Evolutionary conservation across 2,888 invertebrate genomes (phyloP).

Genomic region (Hirudinaria manillensis): DNA sequence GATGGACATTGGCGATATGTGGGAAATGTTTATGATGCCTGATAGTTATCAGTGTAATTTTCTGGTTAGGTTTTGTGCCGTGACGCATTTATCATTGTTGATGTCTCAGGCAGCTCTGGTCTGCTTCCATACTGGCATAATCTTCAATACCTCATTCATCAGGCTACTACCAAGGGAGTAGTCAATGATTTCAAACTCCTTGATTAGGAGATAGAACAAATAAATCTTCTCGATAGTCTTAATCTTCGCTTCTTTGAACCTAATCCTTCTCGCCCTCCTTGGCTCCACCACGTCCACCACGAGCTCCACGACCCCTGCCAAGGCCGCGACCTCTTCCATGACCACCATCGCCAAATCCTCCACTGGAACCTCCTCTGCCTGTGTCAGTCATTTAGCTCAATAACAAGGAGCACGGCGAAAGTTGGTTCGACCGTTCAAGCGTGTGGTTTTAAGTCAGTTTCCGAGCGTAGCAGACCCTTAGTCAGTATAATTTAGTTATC

Average conservation of each 20-base stretch:
- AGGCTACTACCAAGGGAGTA: constrained; percentile 85
- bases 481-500: too few relatives aligned
- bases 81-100: too few relatives aligned
- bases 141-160: constrained; percentile 97
- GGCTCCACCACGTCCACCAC: constrained; percentile 58
- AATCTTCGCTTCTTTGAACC: constrained; percentile 89
- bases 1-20: too few relatives aligned
- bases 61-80: too few relatives aligned
- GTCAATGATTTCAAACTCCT: constrained; percentile 98
- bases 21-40: too few relatives aligned
- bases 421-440: too few relatives aligned
- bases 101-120: constrained; percentile 98
- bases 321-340: constrained; percentile 61
- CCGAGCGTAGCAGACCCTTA: too few relatives aligned
- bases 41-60: too few relatives aligned
- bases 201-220: constrained; percentile 93
- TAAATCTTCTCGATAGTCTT: constrained; percentile 93
- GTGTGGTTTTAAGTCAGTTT: too few relatives aligned
- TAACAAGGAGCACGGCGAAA: too few relatives aligned
- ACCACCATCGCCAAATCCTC: constrained; percentile 49
- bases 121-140: constrained; percentile 99
- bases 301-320: constrained; percentile 60
- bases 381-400: constrained; percentile 78
- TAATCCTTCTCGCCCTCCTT: constrained; percentile 97
- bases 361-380: constrained; percentile 61